A percentile compares a stretch with the other conserved stretches of the same genome.
These are phyloP conservation scores for Amphiprion clarkii DNA, from an alignment of 2,797 vertebrate species.

Conservation along the genomic window DNA sequence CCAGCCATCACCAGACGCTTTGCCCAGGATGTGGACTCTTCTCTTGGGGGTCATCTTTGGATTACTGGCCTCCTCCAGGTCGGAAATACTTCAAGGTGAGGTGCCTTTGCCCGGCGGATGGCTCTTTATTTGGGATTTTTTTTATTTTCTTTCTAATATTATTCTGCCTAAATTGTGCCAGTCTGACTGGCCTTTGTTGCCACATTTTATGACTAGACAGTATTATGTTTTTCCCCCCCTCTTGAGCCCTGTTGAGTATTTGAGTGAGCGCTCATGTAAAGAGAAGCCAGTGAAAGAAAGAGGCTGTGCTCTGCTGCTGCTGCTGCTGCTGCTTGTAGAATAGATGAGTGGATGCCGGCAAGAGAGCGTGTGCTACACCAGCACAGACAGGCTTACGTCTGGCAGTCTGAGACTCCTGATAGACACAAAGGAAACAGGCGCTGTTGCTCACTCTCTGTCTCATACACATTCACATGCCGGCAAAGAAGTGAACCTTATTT, in stretches of 20 bases:
- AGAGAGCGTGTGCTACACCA: slow-evolving; percentile 66
- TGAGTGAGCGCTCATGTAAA: slow-evolving; percentile 32
- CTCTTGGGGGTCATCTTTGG: slow-evolving; percentile 80
- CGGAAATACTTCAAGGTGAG: slow-evolving; percentile 78
- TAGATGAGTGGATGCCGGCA: slow-evolving; percentile 71
- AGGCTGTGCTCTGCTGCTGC: slow-evolving; percentile 38
- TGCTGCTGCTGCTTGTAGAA: slow-evolving; percentile 58
- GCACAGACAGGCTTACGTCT: slow-evolving; percentile 78
- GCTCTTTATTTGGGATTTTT: slow-evolving; percentile 59
- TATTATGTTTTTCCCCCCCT: background rate
- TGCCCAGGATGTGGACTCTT: slow-evolving; percentile 81
- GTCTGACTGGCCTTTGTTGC: slow-evolving; percentile 43
- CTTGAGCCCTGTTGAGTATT: slow-evolving; percentile 25
- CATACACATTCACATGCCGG: slow-evolving; percentile 24
- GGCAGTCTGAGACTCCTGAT: slow-evolving; percentile 77
- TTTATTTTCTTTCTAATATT: background rate
- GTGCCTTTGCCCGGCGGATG: slow-evolving; percentile 27
- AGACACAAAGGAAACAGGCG: slow-evolving; percentile 83
- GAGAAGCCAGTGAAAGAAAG: slow-evolving; percentile 37
- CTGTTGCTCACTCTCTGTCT: slow-evolving; percentile 57
- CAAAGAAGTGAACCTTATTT: slow-evolving; percentile 25
- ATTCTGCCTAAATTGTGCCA: slow-evolving; percentile 28
- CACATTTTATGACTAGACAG: slow-evolving; percentile 29
- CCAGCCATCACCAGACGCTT: slow-evolving; percentile 55
- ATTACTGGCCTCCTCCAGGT: slow-evolving; percentile 81